Evolutionary conservation across 2,797 vertebrate species (phyloP).

Genomic region (Amblyopsis hoosieri): DNA sequence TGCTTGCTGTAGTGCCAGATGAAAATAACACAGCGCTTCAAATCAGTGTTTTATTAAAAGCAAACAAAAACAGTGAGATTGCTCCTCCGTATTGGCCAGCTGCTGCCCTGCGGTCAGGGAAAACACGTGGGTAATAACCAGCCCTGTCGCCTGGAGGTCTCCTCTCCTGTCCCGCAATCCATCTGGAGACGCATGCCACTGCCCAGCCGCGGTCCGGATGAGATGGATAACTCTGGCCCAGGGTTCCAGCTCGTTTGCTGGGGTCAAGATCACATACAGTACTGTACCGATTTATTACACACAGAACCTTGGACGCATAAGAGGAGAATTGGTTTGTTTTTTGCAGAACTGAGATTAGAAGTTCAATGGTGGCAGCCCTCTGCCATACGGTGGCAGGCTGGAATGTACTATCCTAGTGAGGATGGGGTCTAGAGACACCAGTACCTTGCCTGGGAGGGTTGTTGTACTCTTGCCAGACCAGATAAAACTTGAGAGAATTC

Average conservation of each 20-base stretch:
- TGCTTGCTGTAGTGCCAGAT: neutral
- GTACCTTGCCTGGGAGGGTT: neutral
- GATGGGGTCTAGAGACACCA: no score
- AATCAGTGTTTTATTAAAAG: constrained; percentile 47
- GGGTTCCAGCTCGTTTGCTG: constrained; percentile 21
- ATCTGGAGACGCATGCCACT: constrained; percentile 29
- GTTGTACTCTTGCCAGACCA: constrained; percentile 30
- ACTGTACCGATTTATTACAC: neutral
- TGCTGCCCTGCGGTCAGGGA: constrained; percentile 31
- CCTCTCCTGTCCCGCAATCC: constrained; percentile 47
- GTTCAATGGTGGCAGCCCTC: neutral
- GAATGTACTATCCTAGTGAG: no score
- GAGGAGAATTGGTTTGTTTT: neutral
- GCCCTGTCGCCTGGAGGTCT: constrained; percentile 44
- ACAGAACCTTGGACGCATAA: neutral
- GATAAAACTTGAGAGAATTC: constrained; percentile 48
- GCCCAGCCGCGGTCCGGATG: constrained; percentile 30
- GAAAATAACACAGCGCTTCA: constrained; percentile 44
- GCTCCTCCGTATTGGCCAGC: constrained; percentile 43
- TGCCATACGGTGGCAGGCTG: neutral
- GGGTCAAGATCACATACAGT: constrained; percentile 51
- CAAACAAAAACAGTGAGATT: constrained; percentile 51
- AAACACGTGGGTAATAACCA: constrained; percentile 64
- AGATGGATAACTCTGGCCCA: constrained; percentile 56
- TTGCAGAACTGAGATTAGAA: neutral